Base-by-base conservation (phyloP, 2,797 vertebrate species). In the Peromyscus aztecus region DNA sequence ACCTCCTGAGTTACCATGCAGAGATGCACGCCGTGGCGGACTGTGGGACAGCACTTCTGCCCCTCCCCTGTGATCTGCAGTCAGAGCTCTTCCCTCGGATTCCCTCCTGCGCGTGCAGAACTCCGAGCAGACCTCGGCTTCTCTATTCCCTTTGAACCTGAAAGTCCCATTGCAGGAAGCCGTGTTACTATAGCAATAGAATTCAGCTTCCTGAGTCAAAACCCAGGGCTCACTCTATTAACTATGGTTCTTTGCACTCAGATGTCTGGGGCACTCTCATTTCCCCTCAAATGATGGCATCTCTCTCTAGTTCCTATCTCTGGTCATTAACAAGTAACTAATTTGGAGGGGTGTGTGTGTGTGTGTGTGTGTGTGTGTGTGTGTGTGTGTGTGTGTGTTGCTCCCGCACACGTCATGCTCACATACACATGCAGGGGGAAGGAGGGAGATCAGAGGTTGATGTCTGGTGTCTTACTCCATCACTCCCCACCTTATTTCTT, bases 61-160 rank as follows among this genome's bases (percentile, higher is more conserved):
- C 92, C 71, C 67, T 85, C 52, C 89, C 37, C 94, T 97, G 95
- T 97, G 95, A 98, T 97, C 90, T 95, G 75, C 75, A 95, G 96
- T 92, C 95, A 92, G 81, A 95, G 94, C 73, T 71, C 91, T 89
- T 94, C 91, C 27, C 92, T 97, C 96, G 97, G 92, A 95, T 89
- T 87, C 90, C 76, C 91, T 59, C 49, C 76, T 34, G 95, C 19
- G 88, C 13, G 12, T 67, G 40, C 61, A 89, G 94, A 90, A 89
- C 88, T 87, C 78, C 27, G 65, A 49, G 73, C 78, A 81, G 23
- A 84, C 78, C 63, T 67, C 78, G 6, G 73, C 94, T 78, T 94
- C 75, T 76, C 78, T 49, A 43, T 91, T 89, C 89, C 89, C 80
- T 1, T 59, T 94, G 46, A 94, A 85, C 95, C 13, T 2, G 57